Conservation (phyloP, 2,113 vertebrate species). For the Argyrosomus japonicus region DNA sequence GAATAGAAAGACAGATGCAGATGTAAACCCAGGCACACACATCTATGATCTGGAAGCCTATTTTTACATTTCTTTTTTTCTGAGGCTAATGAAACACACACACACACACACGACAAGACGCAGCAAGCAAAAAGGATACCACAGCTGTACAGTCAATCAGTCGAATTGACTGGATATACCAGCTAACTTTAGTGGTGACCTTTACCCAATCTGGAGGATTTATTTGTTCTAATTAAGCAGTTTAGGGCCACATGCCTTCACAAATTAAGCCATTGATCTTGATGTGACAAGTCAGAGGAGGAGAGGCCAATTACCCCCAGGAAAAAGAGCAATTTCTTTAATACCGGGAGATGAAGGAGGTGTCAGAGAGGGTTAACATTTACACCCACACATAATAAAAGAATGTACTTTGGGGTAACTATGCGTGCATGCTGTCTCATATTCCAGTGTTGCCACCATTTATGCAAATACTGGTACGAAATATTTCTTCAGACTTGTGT, state of each 20-base stretch:
- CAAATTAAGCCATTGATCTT: constrained; percentile 76
- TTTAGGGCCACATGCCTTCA: constrained; percentile 60
- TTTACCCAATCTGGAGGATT: constrained; percentile 62
- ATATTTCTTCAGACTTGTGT: neutral
- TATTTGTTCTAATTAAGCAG: constrained; percentile 81
- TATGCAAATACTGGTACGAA: neutral
- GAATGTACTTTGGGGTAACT: neutral
- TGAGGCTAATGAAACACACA: neutral
- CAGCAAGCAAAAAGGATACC: neutral
- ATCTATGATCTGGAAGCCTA: neutral
- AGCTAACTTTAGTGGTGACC: constrained; percentile 51
- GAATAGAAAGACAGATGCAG: constrained; percentile 4
- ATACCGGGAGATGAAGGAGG: constrained; percentile 23
- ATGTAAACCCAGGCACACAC: neutral
- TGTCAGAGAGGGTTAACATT: constrained; percentile 23
- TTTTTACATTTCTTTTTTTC: neutral
- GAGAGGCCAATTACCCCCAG: constrained; percentile 61
- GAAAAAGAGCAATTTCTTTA: constrained; percentile 52
- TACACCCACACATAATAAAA: constrained; percentile 25
- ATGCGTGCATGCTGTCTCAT: neutral
- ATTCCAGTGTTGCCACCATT: neutral
- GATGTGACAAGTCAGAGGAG: constrained; percentile 51
- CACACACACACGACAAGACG: neutral
- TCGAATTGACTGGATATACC: constrained; percentile 14
- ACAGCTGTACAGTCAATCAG: constrained; percentile 17